phyloP scores from a whole-genome alignment of 1,140 invertebrate genomes.

The Apis dorsata region DNA sequence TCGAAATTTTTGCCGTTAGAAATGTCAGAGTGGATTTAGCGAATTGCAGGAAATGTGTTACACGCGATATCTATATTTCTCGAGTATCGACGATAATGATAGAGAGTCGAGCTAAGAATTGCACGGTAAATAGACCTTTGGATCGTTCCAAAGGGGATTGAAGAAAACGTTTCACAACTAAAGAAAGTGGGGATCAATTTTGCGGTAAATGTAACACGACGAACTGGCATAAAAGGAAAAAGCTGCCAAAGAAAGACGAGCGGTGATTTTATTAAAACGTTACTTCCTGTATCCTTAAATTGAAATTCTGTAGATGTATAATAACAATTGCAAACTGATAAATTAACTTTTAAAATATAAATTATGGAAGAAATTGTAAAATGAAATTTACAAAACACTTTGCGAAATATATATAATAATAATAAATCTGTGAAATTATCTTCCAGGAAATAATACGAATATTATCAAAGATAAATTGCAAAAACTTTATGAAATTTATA shows the following conservation, averaged over 20 bases:
- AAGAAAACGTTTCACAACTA: constrained; percentile 22
- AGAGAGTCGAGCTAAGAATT: neutral
- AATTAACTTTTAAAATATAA: neutral
- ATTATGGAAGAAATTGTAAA: neutral
- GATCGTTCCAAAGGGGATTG: neutral
- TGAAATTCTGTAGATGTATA: neutral
- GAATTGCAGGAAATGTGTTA: constrained; percentile 23
- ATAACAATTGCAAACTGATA: neutral
- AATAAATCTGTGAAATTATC: too few relatives aligned
- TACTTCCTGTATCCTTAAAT: neutral
- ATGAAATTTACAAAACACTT: too few relatives aligned
- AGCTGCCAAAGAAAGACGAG: neutral
- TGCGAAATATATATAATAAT: too few relatives aligned
- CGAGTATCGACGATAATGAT: constrained; percentile 24
- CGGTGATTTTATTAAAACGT: neutral
- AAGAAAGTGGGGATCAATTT: constrained; percentile 12
- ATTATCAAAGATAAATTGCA: too few relatives aligned
- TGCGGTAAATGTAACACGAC: constrained; percentile 13
- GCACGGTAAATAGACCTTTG: constrained; percentile 13
- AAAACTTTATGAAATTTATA: too few relatives aligned
- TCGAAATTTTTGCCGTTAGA: neutral
- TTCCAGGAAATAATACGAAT: too few relatives aligned
- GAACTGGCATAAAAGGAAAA: neutral
- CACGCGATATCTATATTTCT: constrained; percentile 20
- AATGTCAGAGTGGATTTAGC: neutral